Percentiles rank a stretch among this genome's conserved stretches.
Evolutionary conservation across 2,113 vertebrate genomes (phyloP).

Genomic region (Gobius niger): DNA sequence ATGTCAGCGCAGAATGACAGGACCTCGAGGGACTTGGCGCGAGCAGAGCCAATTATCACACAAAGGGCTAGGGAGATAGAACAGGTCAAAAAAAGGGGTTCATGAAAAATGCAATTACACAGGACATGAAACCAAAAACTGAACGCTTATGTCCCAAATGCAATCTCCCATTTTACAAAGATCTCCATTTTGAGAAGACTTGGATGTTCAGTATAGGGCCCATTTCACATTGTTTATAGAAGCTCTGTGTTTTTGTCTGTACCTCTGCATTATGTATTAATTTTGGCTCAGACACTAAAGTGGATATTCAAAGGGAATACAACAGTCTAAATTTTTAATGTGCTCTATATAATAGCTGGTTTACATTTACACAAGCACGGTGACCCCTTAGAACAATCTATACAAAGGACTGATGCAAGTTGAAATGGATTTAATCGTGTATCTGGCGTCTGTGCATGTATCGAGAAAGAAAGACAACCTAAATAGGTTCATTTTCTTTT

Average conservation of each 20-base stretch:
- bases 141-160: slow-evolving; percentile 30
- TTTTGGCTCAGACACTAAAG: background rate
- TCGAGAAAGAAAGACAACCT: background rate
- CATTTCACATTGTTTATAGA: background rate
- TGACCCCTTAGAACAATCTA: too few species aligned
- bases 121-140: slow-evolving; percentile 36
- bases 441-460: background rate
- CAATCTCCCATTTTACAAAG: slow-evolving; percentile 1
- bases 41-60: slow-evolving; percentile 69
- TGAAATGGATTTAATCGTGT: too few species aligned
- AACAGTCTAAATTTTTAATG: background rate
- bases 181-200: background rate
- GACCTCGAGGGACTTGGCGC: slow-evolving; percentile 59
- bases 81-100: slow-evolving; percentile 57
- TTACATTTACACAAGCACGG: too few species aligned
- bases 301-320: background rate
- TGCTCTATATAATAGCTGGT: too few species aligned
- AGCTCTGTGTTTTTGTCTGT: background rate
- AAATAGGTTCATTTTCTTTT: background rate
- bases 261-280: background rate
- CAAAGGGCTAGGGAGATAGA: slow-evolving; percentile 50
- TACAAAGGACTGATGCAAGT: too few species aligned
- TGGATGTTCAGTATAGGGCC: background rate
- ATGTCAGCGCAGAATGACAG: slow-evolving; percentile 66
- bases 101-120: slow-evolving; percentile 61